Evolutionary conservation across 2,888 invertebrate species (phyloP).

Genomic region (Eupithecia subfuscata): DNA sequence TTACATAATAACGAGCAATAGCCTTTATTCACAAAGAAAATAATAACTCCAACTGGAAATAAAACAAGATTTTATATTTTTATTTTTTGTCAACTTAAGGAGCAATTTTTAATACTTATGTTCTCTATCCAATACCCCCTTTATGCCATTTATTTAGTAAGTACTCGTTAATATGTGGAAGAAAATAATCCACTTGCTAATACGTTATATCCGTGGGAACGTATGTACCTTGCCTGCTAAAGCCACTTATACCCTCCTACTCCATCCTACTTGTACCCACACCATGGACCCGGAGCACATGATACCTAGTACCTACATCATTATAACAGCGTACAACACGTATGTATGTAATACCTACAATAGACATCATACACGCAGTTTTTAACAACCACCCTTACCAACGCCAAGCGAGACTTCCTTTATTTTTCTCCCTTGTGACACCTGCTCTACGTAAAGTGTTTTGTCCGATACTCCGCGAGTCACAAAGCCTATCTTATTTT

Average conservation of each 20-base stretch:
- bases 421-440: conserved; percentile 49
- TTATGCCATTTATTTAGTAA: neutral
- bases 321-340: conserved; percentile 42
- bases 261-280: conserved; percentile 23
- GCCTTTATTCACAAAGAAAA: too few species aligned
- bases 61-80: conserved; percentile 4
- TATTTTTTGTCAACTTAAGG: neutral
- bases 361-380: conserved; percentile 54
- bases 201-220: conserved; percentile 71
- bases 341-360: neutral
- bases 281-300: conserved; percentile 1
- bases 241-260: conserved; percentile 50
- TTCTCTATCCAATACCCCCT: neutral
- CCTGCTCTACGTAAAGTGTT: conserved; percentile 38
- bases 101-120: neutral
- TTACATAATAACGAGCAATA: too few species aligned
- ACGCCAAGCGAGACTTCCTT: conserved; percentile 50
- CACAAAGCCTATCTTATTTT: conserved; percentile 13
- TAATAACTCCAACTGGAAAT: conserved; percentile 18
- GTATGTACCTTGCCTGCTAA: conserved; percentile 47
- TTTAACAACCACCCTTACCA: conserved; percentile 56
- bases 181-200: neutral
- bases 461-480: conserved; percentile 35
- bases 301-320: conserved; percentile 39
- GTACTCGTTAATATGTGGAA: neutral